Evolutionary conservation across 2,113 vertebrate species (phyloP).

Genomic region (Varanus salvator): DNA sequence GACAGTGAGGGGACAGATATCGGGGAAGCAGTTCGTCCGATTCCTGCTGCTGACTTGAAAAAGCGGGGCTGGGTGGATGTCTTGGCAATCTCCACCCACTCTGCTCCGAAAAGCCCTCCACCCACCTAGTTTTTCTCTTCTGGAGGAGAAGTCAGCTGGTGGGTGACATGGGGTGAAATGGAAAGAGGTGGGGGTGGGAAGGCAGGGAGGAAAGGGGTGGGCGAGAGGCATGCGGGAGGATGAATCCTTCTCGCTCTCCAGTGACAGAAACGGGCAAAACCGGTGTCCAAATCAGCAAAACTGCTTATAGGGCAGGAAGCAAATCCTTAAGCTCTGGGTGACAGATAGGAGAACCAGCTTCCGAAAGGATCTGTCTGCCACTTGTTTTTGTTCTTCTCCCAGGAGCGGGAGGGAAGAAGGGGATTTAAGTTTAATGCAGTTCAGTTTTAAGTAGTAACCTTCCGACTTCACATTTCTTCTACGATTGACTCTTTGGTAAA

Average conservation of each 20-base stretch:
- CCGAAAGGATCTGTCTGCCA: conserved; percentile 70
- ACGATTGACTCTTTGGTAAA: conserved; percentile 44
- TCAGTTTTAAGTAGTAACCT: conserved; percentile 68
- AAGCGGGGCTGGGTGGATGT: conserved; percentile 42
- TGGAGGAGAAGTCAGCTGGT: conserved; percentile 18
- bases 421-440: conserved; percentile 2
- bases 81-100: conserved; percentile 62
- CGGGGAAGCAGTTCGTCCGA: conserved; percentile 51
- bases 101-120: conserved; percentile 40
- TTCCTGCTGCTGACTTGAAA: conserved; percentile 30
- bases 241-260: conserved; percentile 15
- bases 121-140: conserved; percentile 55
- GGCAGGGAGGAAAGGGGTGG: conserved; percentile 22
- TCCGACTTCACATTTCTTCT: conserved; percentile 63
- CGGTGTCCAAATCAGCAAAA: conserved; percentile 41
- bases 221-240: not conserved
- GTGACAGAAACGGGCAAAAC: conserved; percentile 6
- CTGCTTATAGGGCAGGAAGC: conserved; percentile 34
- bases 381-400: conserved; percentile 48
- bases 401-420: not conserved
- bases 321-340: conserved; percentile 12
- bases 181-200: not conserved
- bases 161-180: conserved; percentile 16
- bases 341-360: conserved; percentile 54
- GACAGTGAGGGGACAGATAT: conserved; percentile 14